Conservation (phyloP, 2,113 vertebrate species). For the Myotis yumanensis region DNA sequence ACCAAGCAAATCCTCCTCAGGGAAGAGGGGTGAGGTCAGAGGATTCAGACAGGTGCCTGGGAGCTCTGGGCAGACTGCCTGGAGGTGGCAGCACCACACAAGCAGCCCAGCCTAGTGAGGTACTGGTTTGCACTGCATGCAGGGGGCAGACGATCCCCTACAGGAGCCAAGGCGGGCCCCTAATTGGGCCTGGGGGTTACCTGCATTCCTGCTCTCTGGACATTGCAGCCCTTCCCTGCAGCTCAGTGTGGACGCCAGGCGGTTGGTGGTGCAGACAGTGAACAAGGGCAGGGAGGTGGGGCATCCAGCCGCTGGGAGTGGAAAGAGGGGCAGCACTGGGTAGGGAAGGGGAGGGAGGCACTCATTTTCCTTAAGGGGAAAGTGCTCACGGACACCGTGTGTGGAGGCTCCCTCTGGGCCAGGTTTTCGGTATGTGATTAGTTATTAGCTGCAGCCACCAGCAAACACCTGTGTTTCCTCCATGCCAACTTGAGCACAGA, state of each 20-base stretch:
- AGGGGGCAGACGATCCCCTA: neutral
- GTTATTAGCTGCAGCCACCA: neutral
- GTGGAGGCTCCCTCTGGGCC: too few relatives aligned
- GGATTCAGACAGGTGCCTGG: too few relatives aligned
- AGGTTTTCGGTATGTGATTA: neutral
- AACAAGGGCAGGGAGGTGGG: neutral
- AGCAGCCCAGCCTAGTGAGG: neutral
- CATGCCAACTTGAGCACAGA: neutral
- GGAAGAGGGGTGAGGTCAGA: neutral
- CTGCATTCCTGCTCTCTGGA: neutral
- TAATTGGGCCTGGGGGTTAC: neutral
- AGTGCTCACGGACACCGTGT: neutral
- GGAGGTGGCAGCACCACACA: neutral
- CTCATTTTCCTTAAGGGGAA: neutral
- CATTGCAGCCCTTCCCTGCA: neutral
- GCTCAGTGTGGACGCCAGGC: fast-evolving
- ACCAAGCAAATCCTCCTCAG: neutral
- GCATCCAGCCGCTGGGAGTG: too few relatives aligned
- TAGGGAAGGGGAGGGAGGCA: neutral
- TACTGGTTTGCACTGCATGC: too few relatives aligned
- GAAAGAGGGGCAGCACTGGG: too few relatives aligned
- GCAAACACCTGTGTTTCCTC: neutral
- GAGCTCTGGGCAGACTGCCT: neutral
- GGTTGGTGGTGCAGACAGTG: neutral
- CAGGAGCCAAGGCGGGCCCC: neutral